Conservation (phyloP, 2,113 vertebrate species). For the Psettodes erumei region DNA sequence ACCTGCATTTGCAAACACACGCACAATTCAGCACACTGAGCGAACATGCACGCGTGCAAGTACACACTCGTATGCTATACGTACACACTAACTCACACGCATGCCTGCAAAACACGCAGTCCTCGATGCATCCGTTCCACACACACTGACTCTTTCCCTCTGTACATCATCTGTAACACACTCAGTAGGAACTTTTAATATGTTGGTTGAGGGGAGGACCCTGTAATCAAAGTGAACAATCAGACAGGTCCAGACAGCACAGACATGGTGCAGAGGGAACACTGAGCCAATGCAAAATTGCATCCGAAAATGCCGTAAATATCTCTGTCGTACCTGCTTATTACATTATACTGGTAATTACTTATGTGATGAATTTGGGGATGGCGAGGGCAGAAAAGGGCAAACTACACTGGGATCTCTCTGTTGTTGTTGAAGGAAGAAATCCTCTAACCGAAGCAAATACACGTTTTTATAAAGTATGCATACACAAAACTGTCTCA, state of each 20-base stretch:
- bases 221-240: slow-evolving; percentile 72
- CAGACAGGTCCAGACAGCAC: slow-evolving; percentile 68
- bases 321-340: slow-evolving; percentile 47
- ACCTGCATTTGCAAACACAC: slow-evolving; percentile 45
- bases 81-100: not conserved
- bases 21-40: not conserved
- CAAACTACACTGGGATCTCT: not conserved
- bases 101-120: slow-evolving; percentile 3
- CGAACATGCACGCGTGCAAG: slow-evolving; percentile 1
- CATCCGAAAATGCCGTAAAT: slow-evolving; percentile 56
- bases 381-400: not conserved
- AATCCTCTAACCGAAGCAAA: too few species aligned
- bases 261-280: slow-evolving; percentile 11
- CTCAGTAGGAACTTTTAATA: slow-evolving; percentile 37
- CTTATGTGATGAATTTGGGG: slow-evolving; percentile 43
- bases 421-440: not conserved
- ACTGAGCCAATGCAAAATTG: slow-evolving; percentile 25
- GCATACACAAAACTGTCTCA: too few species aligned
- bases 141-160: slow-evolving; percentile 10
- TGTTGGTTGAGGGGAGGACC: slow-evolving; percentile 24
- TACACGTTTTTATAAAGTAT: not conserved
- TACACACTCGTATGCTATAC: not conserved
- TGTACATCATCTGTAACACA: slow-evolving; percentile 1
- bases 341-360: slow-evolving; percentile 52
- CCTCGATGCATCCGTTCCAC: not conserved